phyloP scores from a whole-genome alignment of 2,888 invertebrate genomes.

The Folsomia manolachei region DNA sequence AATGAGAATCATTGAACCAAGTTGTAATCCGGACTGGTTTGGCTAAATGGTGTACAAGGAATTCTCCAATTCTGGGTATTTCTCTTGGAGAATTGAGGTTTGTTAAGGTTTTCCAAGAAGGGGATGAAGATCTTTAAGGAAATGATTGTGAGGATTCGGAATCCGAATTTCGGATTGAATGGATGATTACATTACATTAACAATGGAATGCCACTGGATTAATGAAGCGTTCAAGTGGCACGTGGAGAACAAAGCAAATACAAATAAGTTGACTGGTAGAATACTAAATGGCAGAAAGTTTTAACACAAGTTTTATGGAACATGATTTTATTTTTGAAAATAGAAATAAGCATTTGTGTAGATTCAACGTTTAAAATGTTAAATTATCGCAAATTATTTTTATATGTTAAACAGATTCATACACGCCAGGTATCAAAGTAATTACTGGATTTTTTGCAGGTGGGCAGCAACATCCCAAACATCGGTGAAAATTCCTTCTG shows the following conservation, averaged over 20 bases:
- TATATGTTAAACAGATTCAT: not conserved
- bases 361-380: not conserved
- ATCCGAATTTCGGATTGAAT: no score
- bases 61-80: no score
- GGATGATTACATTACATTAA: no score
- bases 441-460: constrained; percentile 37
- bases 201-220: not conserved
- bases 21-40: not conserved
- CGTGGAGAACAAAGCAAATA: not conserved
- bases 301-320: not conserved
- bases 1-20: constrained; percentile 2
- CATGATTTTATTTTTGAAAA: not conserved
- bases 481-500: constrained; percentile 78
- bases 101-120: not conserved
- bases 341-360: not conserved
- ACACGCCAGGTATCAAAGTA: no score
- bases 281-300: not conserved
- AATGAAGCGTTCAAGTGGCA: not conserved
- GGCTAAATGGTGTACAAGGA: not conserved
- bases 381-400: not conserved
- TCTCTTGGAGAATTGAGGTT: no score
- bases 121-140: not conserved
- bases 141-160: not conserved
- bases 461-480: constrained; percentile 67
- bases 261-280: no score